Evolutionary conservation across 2,888 invertebrate species (phyloP).

Genomic region (Drosophila basisetae): DNA sequence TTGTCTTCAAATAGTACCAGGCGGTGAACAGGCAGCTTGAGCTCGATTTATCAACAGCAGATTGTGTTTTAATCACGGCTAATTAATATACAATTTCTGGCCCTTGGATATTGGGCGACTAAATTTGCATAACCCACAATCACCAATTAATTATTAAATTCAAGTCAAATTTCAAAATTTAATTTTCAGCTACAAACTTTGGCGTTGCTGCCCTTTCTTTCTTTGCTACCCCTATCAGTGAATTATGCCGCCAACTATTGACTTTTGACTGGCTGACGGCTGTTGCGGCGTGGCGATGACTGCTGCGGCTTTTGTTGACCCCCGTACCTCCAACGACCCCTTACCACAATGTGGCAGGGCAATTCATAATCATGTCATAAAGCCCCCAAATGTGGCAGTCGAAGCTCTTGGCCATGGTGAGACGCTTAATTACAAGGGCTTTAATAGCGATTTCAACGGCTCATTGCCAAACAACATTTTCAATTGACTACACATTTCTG

Average conservation of each 20-base stretch:
- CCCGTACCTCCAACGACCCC: background rate
- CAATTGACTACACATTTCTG: slow-evolving; percentile 74
- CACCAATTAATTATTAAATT: slow-evolving; percentile 78
- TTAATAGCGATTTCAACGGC: slow-evolving; percentile 81
- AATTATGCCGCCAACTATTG: slow-evolving; percentile 72
- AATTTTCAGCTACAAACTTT: slow-evolving; percentile 66
- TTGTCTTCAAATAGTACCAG: background rate
- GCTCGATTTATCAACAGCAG: background rate
- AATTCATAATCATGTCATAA: slow-evolving; percentile 82
- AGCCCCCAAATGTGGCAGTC: slow-evolving; percentile 44
- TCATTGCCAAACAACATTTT: slow-evolving; percentile 81
- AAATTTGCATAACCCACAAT: slow-evolving; percentile 66
- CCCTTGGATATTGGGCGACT: slow-evolving; percentile 15
- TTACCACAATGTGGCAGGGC: slow-evolving; percentile 51
- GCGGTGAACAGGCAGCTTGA: background rate
- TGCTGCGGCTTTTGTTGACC: slow-evolving; percentile 74
- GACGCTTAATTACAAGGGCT: slow-evolving; percentile 84
- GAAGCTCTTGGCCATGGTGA: slow-evolving; percentile 52
- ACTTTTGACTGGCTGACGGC: slow-evolving; percentile 66
- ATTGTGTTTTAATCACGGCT: slow-evolving; percentile 21
- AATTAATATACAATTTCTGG: slow-evolving; percentile 67
- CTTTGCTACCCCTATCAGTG: background rate
- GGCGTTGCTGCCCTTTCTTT: background rate
- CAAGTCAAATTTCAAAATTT: slow-evolving; percentile 67
- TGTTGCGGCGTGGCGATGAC: slow-evolving; percentile 46